Percentiles rank a stretch among this genome's conserved stretches.
These are phyloP conservation scores for Stratiomys singularior DNA, from an alignment of 2,888 invertebrate species.

Conservation along the genomic window DNA sequence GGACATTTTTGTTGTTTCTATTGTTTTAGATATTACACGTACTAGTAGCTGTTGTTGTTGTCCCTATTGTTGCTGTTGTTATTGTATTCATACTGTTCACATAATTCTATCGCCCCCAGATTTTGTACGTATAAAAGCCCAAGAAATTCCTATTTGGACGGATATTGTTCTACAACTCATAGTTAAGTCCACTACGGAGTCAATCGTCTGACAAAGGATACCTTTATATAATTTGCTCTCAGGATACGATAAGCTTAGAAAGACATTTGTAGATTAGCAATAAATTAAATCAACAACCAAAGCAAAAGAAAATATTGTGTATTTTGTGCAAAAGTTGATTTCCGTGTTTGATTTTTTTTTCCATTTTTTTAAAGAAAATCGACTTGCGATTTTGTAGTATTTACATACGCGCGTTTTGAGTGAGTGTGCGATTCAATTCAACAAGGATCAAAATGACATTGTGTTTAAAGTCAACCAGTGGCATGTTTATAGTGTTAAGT, in stretches of 20 bases:
- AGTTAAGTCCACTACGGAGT: constrained; percentile 35
- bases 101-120: constrained; percentile 24
- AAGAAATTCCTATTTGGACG: constrained; percentile 30
- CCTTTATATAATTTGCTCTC: no score
- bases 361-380: no score
- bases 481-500: constrained; percentile 17
- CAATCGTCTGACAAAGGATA: background rate
- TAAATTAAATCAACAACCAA: no score
- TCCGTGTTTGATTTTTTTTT: no score
- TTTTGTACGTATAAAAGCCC: constrained; percentile 44
- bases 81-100: constrained; percentile 12
- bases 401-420: no score
- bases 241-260: no score
- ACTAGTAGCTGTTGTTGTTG: no score
- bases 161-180: constrained; percentile 36
- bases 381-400: no score
- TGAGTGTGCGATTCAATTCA: background rate
- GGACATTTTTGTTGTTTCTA: constrained; percentile 19
- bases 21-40: background rate
- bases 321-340: no score
- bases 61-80: background rate
- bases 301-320: no score
- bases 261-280: no score
- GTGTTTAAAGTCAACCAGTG: constrained; percentile 11
- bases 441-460: constrained; percentile 10